These are phyloP conservation scores for Arge pagana DNA, from an alignment of 2,888 invertebrate species.

Conservation along the genomic window DNA sequence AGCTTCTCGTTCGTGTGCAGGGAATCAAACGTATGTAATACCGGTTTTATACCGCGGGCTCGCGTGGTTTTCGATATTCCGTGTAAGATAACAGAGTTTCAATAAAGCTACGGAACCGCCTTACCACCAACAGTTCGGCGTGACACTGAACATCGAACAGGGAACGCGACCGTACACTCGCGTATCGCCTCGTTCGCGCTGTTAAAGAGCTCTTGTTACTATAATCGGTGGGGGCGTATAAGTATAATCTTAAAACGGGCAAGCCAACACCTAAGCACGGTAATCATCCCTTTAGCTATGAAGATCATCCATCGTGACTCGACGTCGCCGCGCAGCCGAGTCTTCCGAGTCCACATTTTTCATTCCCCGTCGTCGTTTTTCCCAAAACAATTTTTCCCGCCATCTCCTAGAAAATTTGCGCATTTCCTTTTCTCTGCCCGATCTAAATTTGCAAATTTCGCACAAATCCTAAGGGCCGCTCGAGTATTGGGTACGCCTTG, in stretches of 20 bases:
- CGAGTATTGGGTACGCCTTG: too few species aligned
- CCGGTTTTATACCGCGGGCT: slow-evolving; percentile 11
- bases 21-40: slow-evolving; percentile 17
- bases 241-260: slow-evolving; percentile 51
- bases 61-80: slow-evolving; percentile 11
- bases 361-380: too few species aligned
- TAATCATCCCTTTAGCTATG: slow-evolving; percentile 44
- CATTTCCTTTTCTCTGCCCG: too few species aligned
- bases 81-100: slow-evolving; percentile 15
- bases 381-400: too few species aligned
- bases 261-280: slow-evolving; percentile 54
- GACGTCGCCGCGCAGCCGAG: neutral
- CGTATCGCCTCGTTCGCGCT: neutral
- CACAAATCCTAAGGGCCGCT: too few species aligned
- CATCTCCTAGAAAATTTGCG: too few species aligned
- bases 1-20: neutral
- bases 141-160: slow-evolving; percentile 14
- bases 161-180: neutral
- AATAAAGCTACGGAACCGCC: slow-evolving; percentile 2
- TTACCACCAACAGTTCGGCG: neutral
- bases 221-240: slow-evolving; percentile 42
- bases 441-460: too few species aligned
- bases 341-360: too few species aligned
- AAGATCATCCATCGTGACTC: slow-evolving; percentile 1
- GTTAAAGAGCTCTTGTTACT: slow-evolving; percentile 52